Base-by-base conservation (phyloP, 1,140 invertebrate genomes). In the Himalopsyche phryganea region DNA sequence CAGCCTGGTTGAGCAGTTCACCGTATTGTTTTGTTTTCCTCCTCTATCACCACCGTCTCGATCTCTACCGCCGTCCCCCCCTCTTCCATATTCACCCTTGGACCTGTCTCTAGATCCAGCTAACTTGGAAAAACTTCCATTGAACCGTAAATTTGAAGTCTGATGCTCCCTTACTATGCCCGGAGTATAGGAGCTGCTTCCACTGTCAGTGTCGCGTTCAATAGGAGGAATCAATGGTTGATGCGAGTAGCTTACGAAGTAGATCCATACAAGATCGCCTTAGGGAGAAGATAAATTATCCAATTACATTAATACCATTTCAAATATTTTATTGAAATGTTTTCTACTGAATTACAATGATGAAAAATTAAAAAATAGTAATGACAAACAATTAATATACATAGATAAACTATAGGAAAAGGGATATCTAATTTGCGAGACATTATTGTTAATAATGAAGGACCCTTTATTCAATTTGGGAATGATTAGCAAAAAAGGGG, bases 251-350 rank as follows among this genome's bases (percentile, higher is more conserved):
- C 88, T 90, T 44, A 89, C 81, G 69, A 93, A 94, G 69, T 90
- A 92, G 35, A 94, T 78, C 91, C 92, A 94, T 14, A 94, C 84
- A 19, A 88, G 78, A 67, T 94, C 90, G 45, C 84, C 85, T 78
- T 35, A 56, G 38, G 48, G 9, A 28, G 23, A 28, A 28, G 9
- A 28, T 28, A 28, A n/a, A n/a, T n/a, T n/a, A n/a, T n/a, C n/a
- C n/a, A n/a, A n/a, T n/a, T n/a, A n/a, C n/a, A n/a, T n/a, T n/a
- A n/a, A n/a, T n/a, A n/a, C n/a, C n/a, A n/a, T n/a, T n/a, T n/a
- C n/a, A n/a, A n/a, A n/a, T n/a, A n/a, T n/a, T n/a, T n/a, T n/a
- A n/a, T n/a, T n/a, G n/a, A n/a, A n/a, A n/a, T n/a, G n/a, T n/a
- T n/a, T n/a, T n/a, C n/a, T n/a, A n/a, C n/a, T n/a, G n/a, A n/a